These are phyloP conservation scores for Adineta ricciae DNA, from an alignment of 2,888 invertebrate species.

Conservation along the genomic window DNA sequence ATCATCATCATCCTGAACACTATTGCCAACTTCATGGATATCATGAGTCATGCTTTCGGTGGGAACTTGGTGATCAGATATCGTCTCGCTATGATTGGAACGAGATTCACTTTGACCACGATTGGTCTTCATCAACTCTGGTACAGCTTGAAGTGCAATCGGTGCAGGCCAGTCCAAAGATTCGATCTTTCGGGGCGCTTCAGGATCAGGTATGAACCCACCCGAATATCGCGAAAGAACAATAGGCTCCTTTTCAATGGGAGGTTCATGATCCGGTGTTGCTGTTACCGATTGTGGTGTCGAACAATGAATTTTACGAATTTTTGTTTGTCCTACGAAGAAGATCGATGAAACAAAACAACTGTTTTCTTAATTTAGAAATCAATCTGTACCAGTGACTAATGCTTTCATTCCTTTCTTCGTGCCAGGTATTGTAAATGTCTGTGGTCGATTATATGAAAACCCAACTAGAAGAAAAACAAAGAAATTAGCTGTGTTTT, in stretches of 20 bases:
- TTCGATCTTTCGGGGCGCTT: conserved; percentile 77
- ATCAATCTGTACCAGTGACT: background rate
- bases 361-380: background rate
- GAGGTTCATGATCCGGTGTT: background rate
- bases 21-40: background rate
- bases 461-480: background rate
- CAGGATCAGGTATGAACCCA: conserved; percentile 77
- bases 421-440: background rate
- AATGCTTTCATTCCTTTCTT: conserved; percentile 19
- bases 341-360: background rate
- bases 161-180: conserved; percentile 95
- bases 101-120: conserved; percentile 16
- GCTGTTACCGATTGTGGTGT: background rate
- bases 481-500: background rate
- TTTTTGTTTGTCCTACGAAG: background rate
- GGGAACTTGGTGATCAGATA: background rate
- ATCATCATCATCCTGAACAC: conserved; percentile 69
- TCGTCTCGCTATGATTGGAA: background rate
- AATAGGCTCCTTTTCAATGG: conserved; percentile 82
- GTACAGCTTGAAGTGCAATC: conserved; percentile 70
- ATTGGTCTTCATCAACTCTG: conserved; percentile 31
- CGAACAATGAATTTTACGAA: conserved; percentile 4
- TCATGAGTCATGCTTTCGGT: background rate
- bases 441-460: background rate
- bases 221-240: conserved; percentile 87